A percentile compares a stretch with the other conserved stretches of the same genome.
phyloP scores from a whole-genome alignment of 1,140 invertebrate genomes.

The Maconellicoccus hirsutus region DNA sequence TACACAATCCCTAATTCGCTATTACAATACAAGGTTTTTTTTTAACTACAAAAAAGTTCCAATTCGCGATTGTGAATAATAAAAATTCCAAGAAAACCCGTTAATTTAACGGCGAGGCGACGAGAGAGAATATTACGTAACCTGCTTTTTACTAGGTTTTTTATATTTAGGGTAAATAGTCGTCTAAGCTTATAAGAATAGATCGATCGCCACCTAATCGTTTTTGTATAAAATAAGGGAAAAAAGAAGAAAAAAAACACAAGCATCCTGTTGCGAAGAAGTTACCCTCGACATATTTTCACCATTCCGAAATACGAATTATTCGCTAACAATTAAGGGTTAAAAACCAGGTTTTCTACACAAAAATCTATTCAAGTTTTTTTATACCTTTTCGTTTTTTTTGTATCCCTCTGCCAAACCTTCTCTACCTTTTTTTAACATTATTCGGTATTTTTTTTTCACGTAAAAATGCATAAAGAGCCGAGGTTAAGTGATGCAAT shows the following conservation, averaged over 20 bases:
- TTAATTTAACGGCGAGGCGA: background rate
- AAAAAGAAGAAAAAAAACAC: background rate
- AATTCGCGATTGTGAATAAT: background rate
- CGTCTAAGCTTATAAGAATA: background rate
- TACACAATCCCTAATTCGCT: no score
- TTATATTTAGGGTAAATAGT: background rate
- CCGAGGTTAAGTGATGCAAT: background rate
- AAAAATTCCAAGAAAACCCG: background rate
- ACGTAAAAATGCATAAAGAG: background rate
- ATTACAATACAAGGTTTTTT: no score
- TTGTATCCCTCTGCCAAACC: background rate
- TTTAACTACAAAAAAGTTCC: background rate
- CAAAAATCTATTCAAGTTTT: background rate
- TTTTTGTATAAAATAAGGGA: background rate
- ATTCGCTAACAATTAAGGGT: conserved; percentile 8
- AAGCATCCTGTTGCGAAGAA: conserved; percentile 2
- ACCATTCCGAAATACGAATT: background rate
- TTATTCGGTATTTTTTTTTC: background rate
- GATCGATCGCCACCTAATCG: conserved; percentile 2
- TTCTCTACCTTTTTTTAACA: background rate
- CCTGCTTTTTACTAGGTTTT: background rate
- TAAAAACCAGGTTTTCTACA: background rate
- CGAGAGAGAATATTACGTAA: background rate
- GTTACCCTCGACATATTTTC: background rate
- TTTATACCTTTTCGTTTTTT: background rate